phyloP scores from a whole-genome alignment of 1,140 invertebrate species.

The Lethocerus indicus region DNA sequence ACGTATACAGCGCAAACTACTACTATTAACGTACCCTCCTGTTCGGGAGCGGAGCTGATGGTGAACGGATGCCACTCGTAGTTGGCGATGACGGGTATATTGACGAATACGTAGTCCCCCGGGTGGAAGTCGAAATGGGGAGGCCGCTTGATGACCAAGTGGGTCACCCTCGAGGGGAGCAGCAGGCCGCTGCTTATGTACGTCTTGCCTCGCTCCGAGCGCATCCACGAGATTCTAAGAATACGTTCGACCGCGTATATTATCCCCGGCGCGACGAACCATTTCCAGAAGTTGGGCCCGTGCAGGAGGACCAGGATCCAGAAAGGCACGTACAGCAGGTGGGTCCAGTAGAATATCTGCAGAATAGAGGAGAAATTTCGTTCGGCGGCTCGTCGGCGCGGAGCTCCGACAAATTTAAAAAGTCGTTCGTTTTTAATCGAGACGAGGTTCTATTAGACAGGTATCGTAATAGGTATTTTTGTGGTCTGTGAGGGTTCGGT shows the following conservation, averaged over 20 bases:
- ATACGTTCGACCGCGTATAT: constrained; percentile 67
- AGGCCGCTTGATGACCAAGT: constrained; percentile 73
- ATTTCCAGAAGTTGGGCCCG: constrained; percentile 89
- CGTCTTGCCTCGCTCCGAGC: constrained; percentile 53
- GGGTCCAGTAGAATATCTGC: constrained; percentile 90
- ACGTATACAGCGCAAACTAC: constrained; percentile 48
- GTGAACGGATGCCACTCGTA: constrained; percentile 98
- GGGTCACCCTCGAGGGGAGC: constrained; percentile 70
- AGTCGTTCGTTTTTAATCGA: no score
- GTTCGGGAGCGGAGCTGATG: constrained; percentile 87
- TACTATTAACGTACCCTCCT: constrained; percentile 45
- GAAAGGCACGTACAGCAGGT: constrained; percentile 78
- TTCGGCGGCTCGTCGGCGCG: no score
- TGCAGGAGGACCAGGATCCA: constrained; percentile 76
- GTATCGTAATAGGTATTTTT: no score
- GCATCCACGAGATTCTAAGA: constrained; percentile 40
- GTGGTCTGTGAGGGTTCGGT: no score
- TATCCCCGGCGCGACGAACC: constrained; percentile 71
- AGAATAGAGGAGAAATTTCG: constrained; percentile 13
- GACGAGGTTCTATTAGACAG: no score
- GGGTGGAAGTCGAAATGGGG: constrained; percentile 74
- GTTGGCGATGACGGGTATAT: constrained; percentile 78
- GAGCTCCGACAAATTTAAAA: no score
- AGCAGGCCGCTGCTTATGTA: constrained; percentile 73
- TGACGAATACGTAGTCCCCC: constrained; percentile 89